Evolutionary conservation across 2,113 vertebrate species (phyloP).

Genomic region (Phoxinus phoxinus): DNA sequence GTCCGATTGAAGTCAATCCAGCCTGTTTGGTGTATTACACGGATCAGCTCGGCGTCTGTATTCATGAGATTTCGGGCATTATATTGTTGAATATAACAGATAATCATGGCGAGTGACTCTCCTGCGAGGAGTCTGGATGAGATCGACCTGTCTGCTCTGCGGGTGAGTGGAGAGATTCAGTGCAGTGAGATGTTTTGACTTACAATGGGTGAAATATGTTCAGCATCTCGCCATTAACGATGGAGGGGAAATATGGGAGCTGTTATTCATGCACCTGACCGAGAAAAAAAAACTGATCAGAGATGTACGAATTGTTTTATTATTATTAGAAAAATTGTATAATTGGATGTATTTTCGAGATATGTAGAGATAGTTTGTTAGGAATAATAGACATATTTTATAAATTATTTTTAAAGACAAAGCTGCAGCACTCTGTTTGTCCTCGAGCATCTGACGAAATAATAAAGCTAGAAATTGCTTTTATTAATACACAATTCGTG

Average conservation of each 20-base stretch:
- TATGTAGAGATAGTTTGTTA: neutral
- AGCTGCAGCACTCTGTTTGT: neutral
- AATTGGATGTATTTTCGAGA: neutral
- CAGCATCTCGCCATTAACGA: conserved; percentile 43
- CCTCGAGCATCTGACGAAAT: neutral
- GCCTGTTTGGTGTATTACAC: conserved; percentile 60
- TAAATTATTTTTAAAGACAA: neutral
- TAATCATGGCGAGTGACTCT: conserved; percentile 96
- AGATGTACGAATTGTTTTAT: neutral
- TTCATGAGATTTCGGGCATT: conserved; percentile 72
- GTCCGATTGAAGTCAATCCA: conserved; percentile 37
- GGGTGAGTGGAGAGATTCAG: conserved; percentile 77
- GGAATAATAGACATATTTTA: neutral
- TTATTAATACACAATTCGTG: neutral
- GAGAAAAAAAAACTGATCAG: neutral
- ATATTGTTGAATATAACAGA: conserved; percentile 71
- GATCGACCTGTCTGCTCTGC: conserved; percentile 94
- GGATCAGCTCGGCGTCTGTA: conserved; percentile 62
- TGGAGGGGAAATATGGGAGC: conserved; percentile 42
- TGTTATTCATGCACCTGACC: conserved; percentile 53
- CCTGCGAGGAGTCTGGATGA: conserved; percentile 96
- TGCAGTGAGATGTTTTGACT: conserved; percentile 29
- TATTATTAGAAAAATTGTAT: neutral
- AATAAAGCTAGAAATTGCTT: neutral
- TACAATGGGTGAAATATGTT: conserved; percentile 39